phyloP scores from a whole-genome alignment of 2,113 vertebrate genomes.

The Bambusicola thoracicus region DNA sequence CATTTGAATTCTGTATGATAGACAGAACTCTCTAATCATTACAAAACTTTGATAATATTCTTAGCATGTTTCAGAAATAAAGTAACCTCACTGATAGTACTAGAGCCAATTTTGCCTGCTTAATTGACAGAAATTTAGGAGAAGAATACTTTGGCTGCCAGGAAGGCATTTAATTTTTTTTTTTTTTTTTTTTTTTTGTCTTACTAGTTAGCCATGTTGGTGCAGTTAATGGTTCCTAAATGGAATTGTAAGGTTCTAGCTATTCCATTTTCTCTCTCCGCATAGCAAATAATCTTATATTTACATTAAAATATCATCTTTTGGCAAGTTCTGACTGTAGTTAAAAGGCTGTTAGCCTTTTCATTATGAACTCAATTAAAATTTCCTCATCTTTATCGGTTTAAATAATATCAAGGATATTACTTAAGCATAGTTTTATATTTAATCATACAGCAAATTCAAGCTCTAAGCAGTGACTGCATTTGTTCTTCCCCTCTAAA shows the following conservation, averaged over 20 bases:
- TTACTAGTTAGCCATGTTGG: not conserved
- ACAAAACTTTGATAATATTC: not conserved
- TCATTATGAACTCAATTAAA: slow-evolving; percentile 63
- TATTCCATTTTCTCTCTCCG: slow-evolving; percentile 40
- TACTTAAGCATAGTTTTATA: slow-evolving; percentile 43
- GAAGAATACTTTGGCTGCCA: not conserved
- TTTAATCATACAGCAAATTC: slow-evolving; percentile 34
- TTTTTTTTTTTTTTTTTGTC: not conserved
- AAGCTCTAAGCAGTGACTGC: slow-evolving; percentile 7
- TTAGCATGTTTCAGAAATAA: not conserved
- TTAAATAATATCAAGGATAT: slow-evolving; percentile 42
- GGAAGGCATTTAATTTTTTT: not conserved
- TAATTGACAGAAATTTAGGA: slow-evolving; percentile 8
- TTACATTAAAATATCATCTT: slow-evolving; percentile 49
- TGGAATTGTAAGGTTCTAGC: slow-evolving; percentile 17
- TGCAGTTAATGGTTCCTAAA: slow-evolving; percentile 45
- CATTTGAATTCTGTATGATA: not conserved
- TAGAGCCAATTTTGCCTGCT: not conserved
- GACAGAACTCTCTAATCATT: not conserved
- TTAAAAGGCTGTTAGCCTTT: slow-evolving; percentile 42
- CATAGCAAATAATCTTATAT: slow-evolving; percentile 49
- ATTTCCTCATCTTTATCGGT: slow-evolving; percentile 21
- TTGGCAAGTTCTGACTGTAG: slow-evolving; percentile 23
- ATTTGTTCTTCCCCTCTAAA: not conserved
- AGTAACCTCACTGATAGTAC: not conserved